Base-by-base conservation (phyloP, 64 coral and sea anemone species). In the Montipora foliosa region DNA sequence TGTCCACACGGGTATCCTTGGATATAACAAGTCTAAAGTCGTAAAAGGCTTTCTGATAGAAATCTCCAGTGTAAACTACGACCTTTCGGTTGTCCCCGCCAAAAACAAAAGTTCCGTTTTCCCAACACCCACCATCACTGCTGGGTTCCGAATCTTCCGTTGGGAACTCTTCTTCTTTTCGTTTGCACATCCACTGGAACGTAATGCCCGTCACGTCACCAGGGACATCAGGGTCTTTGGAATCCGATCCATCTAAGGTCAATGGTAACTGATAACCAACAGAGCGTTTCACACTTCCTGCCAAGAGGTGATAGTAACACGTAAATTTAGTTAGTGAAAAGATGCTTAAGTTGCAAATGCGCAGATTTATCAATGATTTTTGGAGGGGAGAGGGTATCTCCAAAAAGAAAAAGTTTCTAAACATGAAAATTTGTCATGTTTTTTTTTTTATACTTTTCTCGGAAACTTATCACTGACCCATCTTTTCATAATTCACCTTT, bases 171-270 rank as follows among this genome's bases (percentile, higher is more conserved):
- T 96, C 95, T 4, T 85, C 76, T 51, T 87, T 86, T 24, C 67
- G 94, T n/a, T 87, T 87, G 24, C 95, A 96, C 76, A 90, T 87
- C 95, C 95, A 96, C 47, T 15, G 74, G 82, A 87, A 96, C 3
- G 81, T 91, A 14, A 96, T 87, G 4, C 92, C 95, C 53, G 80
- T 96, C 78, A 78, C 87, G 48, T 96, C 93, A 69, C 81, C 68
- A 21, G 81, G 91, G 24, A 90, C 50, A 80, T 96, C 95, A 29
- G 95, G 95, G 68, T 96, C 95, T 77, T 91, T 91, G 5, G 95
- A 94, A n/a, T 74, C 82, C 0, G 91, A 81, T 1, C 80, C 91
- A 75, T 96, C 95, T 11, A 96, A 76, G 22, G 67, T 67, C 5
- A 96, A 29, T 4, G 89, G 67, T 4, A 82, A 58, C 12, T 96